These are phyloP conservation scores for Scotopteryx bipunctaria DNA, from an alignment of 2,888 invertebrate genomes.

Conservation along the genomic window DNA sequence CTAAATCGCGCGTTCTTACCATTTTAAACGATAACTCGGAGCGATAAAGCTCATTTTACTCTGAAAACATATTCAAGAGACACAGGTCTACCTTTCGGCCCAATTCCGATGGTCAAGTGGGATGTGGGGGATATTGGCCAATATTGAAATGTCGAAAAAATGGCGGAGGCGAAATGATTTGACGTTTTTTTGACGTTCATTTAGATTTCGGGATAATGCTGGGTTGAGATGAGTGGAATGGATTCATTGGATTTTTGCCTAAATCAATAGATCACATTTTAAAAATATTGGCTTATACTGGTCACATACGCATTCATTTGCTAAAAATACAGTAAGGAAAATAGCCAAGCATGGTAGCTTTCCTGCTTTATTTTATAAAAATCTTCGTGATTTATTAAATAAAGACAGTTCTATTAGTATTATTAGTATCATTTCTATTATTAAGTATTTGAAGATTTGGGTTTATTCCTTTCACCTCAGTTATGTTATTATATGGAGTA, in stretches of 20 bases:
- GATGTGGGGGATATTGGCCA: not conserved
- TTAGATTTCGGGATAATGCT: conserved; percentile 7
- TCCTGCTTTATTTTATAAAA: too few relatives aligned
- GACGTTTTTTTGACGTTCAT: conserved; percentile 15
- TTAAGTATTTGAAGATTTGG: too few relatives aligned
- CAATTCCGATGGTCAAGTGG: conserved; percentile 13
- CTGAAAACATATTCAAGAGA: not conserved
- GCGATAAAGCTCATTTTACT: not conserved
- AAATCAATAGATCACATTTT: not conserved
- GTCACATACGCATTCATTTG: too few relatives aligned
- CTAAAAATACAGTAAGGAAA: too few relatives aligned
- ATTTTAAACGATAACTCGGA: not conserved
- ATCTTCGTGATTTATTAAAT: too few relatives aligned
- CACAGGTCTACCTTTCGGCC: not conserved
- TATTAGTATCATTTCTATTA: too few relatives aligned
- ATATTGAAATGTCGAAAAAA: conserved; percentile 24
- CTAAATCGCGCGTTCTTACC: too few relatives aligned
- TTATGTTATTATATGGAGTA: too few relatives aligned
- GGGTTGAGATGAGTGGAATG: not conserved
- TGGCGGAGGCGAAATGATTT: conserved; percentile 9
- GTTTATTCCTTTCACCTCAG: too few relatives aligned
- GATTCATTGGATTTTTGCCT: not conserved
- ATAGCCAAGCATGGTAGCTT: too few relatives aligned
- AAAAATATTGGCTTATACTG: too few relatives aligned
- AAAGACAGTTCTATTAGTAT: too few relatives aligned